Evolutionary conservation across 2,797 vertebrate species (phyloP).

Genomic region (Pempheris klunzingeri): DNA sequence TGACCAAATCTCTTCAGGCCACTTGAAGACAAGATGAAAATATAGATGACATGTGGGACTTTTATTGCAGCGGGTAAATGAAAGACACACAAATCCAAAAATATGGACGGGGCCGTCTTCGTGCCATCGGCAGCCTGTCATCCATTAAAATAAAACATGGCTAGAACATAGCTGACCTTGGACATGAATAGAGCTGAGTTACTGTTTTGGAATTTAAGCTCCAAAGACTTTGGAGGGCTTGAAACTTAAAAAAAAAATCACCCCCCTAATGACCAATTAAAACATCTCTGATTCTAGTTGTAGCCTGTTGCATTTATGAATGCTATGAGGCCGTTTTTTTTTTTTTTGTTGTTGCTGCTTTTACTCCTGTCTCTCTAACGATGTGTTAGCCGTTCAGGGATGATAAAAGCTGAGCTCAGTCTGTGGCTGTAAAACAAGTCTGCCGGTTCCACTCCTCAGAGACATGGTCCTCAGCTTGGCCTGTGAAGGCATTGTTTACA

Average conservation of each 20-base stretch:
- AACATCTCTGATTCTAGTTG: slow-evolving; percentile 48
- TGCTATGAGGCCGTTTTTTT: slow-evolving; percentile 71
- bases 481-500: slow-evolving; percentile 76
- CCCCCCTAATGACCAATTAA: slow-evolving; percentile 76
- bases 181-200: slow-evolving; percentile 34
- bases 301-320: slow-evolving; percentile 66
- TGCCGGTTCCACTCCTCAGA: slow-evolving; percentile 59
- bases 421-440: slow-evolving; percentile 69
- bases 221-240: slow-evolving; percentile 31
- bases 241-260: slow-evolving; percentile 51
- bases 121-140: slow-evolving; percentile 35
- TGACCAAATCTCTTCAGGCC: slow-evolving; percentile 48
- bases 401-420: slow-evolving; percentile 73
- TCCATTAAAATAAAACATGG: slow-evolving; percentile 53
- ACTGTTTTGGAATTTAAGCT: slow-evolving; percentile 41
- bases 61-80: slow-evolving; percentile 42
- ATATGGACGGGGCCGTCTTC: slow-evolving; percentile 19
- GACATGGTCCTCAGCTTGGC: slow-evolving; percentile 64
- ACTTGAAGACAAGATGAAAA: slow-evolving; percentile 23
- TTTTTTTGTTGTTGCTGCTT: slow-evolving; percentile 56
- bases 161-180: slow-evolving; percentile 43
- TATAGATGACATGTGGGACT: slow-evolving; percentile 31
- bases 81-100: slow-evolving; percentile 47
- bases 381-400: slow-evolving; percentile 64
- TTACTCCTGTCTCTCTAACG: slow-evolving; percentile 58